phyloP scores from a whole-genome alignment of 2,113 vertebrate genomes.

The Lycocorax pyrrhopterus region DNA sequence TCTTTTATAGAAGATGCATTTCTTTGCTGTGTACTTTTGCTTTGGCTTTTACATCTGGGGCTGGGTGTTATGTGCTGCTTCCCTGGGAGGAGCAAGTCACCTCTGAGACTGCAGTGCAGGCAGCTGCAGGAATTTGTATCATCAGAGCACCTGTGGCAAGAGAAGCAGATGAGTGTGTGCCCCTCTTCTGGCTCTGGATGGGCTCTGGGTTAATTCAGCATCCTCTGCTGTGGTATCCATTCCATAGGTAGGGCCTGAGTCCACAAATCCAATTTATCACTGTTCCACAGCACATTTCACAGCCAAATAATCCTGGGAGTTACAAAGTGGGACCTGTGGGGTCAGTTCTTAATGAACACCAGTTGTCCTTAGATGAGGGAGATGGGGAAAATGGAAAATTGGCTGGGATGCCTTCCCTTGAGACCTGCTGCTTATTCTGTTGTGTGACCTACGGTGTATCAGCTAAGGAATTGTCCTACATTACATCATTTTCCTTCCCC shows the following conservation, averaged over 20 bases:
- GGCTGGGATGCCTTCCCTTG: not conserved
- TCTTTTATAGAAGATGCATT: not conserved
- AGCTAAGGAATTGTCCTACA: not conserved
- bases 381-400: not conserved
- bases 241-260: rapidly evolving
- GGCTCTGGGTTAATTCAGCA: not conserved
- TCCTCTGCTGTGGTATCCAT: not conserved
- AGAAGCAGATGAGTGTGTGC: not conserved
- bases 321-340: not conserved
- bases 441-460: rapidly evolving
- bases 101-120: not conserved
- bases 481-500: not conserved
- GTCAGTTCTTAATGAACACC: not conserved
- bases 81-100: not conserved
- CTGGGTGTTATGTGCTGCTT: not conserved
- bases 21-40: not conserved
- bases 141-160: not conserved
- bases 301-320: not conserved
- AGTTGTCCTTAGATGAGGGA: not conserved
- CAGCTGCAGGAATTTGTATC: not conserved
- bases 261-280: not conserved
- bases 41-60: not conserved
- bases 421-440: not conserved
- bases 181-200: not conserved
- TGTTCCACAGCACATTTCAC: not conserved